These are phyloP conservation scores for Tinea semifulvella DNA, from an alignment of 2,888 invertebrate species.

Conservation along the genomic window DNA sequence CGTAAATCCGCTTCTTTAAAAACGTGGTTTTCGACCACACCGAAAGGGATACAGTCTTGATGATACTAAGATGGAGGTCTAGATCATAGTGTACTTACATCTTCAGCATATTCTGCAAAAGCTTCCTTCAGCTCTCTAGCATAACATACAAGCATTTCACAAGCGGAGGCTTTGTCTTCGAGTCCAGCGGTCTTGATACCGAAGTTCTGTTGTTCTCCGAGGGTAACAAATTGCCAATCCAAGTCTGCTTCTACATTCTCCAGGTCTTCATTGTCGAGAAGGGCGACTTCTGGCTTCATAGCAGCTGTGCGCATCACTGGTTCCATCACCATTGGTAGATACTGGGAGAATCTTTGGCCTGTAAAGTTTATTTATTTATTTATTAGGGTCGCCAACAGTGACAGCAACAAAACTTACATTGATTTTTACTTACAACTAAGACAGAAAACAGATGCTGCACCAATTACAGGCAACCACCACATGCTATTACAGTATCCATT, in stretches of 20 bases:
- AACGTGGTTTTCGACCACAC: too few species aligned
- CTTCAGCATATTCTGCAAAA: conserved; percentile 63
- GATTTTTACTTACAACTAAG: too few species aligned
- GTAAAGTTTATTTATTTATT: conserved; percentile 17
- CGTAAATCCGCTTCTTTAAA: too few species aligned
- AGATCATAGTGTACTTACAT: conserved; percentile 52
- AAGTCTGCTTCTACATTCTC: conserved; percentile 85
- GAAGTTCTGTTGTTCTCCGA: conserved; percentile 95
- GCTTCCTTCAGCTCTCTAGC: conserved; percentile 92
- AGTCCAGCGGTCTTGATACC: conserved; percentile 92
- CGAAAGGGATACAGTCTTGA: too few species aligned
- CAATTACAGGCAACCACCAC: too few species aligned
- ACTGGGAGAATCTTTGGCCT: conserved; percentile 88
- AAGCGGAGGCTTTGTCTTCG: conserved; percentile 96
- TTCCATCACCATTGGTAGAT: conserved; percentile 94
- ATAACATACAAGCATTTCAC: conserved; percentile 96
- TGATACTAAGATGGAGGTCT: too few species aligned
- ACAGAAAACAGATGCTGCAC: too few species aligned
- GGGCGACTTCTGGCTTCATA: conserved; percentile 92
- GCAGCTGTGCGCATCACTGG: conserved; percentile 92
- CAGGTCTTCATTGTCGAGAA: conserved; percentile 86
- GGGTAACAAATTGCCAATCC: conserved; percentile 94
- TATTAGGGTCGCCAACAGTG: too few species aligned
- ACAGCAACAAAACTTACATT: too few species aligned
- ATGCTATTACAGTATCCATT: too few species aligned